Conservation (phyloP, 2,888 invertebrate species). For the Lepidonotus clava region DNA sequence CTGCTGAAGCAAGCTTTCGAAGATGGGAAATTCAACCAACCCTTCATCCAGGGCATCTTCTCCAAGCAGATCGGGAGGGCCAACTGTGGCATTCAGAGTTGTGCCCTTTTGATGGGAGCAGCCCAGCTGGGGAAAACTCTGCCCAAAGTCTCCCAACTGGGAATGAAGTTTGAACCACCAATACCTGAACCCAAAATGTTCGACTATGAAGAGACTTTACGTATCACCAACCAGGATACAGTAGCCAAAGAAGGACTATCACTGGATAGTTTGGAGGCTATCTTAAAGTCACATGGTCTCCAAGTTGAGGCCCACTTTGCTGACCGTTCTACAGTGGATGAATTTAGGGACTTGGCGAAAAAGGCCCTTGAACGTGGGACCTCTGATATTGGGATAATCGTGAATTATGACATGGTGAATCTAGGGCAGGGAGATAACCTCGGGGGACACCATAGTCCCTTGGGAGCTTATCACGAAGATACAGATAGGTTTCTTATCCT, state of each 20-base stretch:
- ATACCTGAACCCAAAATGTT: conserved; percentile 56
- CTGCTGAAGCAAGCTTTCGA: conserved; percentile 20
- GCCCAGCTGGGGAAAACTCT: neutral
- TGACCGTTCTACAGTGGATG: conserved; percentile 20
- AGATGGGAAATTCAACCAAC: conserved; percentile 46
- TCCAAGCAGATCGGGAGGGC: conserved; percentile 55
- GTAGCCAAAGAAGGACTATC: conserved; percentile 50
- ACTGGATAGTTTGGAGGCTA: conserved; percentile 39
- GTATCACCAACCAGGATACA: neutral
- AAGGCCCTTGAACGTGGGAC: neutral
- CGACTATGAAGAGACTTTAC: conserved; percentile 21
- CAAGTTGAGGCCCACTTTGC: conserved; percentile 47
- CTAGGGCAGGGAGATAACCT: conserved; percentile 57
- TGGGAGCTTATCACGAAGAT: conserved; percentile 59
- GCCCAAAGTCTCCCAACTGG: neutral
- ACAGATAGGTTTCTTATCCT: conserved; percentile 60
- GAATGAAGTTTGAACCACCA: conserved; percentile 7
- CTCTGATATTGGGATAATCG: conserved; percentile 49
- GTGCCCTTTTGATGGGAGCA: conserved; percentile 57
- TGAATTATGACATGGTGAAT: conserved; percentile 60
- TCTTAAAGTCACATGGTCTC: conserved; percentile 49
- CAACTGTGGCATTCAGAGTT: conserved; percentile 57
- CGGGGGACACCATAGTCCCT: conserved; percentile 61
- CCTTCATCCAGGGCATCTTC: conserved; percentile 51
- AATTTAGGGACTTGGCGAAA: conserved; percentile 53